These are phyloP conservation scores for Gobio gobio DNA, from an alignment of 2,113 vertebrate genomes.

Conservation along the genomic window DNA sequence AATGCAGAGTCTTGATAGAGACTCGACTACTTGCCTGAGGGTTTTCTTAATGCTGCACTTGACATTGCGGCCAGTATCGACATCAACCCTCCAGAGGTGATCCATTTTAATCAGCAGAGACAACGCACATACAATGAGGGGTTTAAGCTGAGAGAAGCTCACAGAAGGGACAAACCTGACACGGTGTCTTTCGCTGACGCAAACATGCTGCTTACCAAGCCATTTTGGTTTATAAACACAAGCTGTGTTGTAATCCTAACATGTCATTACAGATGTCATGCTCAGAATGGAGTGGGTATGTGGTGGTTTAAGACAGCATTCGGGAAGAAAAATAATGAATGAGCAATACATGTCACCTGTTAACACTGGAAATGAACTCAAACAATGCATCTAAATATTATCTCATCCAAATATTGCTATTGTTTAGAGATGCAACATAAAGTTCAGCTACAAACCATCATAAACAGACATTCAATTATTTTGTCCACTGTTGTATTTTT, in stretches of 20 bases:
- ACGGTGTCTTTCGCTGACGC: background rate
- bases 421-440: background rate
- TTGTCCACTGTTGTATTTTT: background rate
- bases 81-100: background rate
- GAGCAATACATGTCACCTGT: conserved; percentile 15
- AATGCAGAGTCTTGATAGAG: background rate
- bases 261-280: conserved; percentile 29
- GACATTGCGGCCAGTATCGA: background rate
- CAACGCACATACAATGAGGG: background rate
- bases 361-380: background rate
- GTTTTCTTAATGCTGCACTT: conserved; percentile 13
- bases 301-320: background rate
- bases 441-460: background rate
- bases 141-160: background rate
- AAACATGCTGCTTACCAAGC: conserved; percentile 16
- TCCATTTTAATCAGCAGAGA: conserved; percentile 3
- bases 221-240: conserved; percentile 34
- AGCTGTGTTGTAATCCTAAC: conserved; percentile 37
- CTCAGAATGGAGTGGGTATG: conserved; percentile 10
- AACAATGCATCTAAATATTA: conserved; percentile 10
- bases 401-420: conserved; percentile 13
- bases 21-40: conserved; percentile 2
- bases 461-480: background rate
- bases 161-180: background rate
- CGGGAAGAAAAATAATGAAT: conserved; percentile 6